Conservation (phyloP, 2,797 vertebrate genomes). For the Aythya fuligula region DNA sequence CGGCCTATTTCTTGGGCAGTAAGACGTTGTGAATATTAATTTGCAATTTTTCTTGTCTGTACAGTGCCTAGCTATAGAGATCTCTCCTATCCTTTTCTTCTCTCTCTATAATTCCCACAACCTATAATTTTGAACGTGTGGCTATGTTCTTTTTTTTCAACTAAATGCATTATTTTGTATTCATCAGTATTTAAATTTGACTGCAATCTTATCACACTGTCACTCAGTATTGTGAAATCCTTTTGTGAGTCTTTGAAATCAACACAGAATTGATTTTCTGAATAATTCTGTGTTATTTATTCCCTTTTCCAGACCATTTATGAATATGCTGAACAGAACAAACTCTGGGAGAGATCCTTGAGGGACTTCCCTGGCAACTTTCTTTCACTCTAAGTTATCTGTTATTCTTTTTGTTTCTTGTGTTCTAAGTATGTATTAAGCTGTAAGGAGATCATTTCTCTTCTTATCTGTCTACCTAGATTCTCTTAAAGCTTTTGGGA, state of each 20-base stretch:
- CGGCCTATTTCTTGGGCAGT: background rate
- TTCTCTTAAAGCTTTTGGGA: background rate
- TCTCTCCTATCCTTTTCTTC: background rate
- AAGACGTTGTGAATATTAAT: background rate
- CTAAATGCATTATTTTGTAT: background rate
- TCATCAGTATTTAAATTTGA: conserved; percentile 36
- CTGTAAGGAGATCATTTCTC: background rate
- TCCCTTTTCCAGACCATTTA: background rate
- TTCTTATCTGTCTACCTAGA: background rate
- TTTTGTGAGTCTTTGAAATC: conserved; percentile 49
- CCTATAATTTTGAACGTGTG: background rate
- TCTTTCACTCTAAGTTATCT: background rate
- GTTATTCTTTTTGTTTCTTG: background rate
- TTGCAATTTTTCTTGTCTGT: background rate
- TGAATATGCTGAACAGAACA: conserved; percentile 38
- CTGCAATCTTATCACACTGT: background rate
- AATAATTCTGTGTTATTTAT: conserved; percentile 28
- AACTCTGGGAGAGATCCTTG: background rate
- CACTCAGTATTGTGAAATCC: conserved; percentile 11
- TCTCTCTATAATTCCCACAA: background rate
- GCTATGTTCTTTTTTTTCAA: rapidly evolving
- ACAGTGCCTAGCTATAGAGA: background rate
- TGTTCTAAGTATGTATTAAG: background rate
- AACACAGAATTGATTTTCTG: conserved; percentile 22
- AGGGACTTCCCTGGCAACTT: background rate